phyloP scores from a whole-genome alignment of 2,888 invertebrate genomes.

The Sphinx pinastri region DNA sequence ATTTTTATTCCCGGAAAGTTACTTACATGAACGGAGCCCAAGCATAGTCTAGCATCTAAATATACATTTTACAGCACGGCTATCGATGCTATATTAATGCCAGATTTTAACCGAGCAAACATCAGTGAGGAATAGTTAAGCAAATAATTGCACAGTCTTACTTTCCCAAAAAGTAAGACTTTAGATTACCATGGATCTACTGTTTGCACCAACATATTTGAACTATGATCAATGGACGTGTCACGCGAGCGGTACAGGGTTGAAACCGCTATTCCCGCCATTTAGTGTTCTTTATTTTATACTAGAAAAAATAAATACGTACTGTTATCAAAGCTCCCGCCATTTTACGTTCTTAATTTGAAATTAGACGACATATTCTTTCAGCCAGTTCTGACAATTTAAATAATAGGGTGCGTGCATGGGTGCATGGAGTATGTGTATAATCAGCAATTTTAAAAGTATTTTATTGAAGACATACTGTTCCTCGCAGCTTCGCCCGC shows the following conservation, averaged over 20 bases:
- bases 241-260: no score
- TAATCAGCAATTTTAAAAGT: no score
- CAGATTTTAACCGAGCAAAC: neutral
- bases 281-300: neutral
- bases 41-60: no score
- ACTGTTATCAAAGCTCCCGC: no score
- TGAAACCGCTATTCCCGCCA: neutral
- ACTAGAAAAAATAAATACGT: no score
- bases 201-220: slow-evolving; percentile 33
- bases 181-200: slow-evolving; percentile 53
- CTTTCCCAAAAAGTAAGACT: slow-evolving; percentile 45
- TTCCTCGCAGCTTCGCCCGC: no score
- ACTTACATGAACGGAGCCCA: neutral
- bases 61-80: neutral
- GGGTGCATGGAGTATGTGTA: no score
- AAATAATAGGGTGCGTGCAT: no score
- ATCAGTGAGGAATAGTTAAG: neutral
- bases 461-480: no score
- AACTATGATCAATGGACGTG: slow-evolving; percentile 61
- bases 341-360: neutral
- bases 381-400: no score
- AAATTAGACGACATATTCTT: neutral
- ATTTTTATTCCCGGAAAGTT: neutral
- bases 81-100: neutral
- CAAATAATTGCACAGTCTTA: neutral